Conservation (phyloP, 2,113 vertebrate species). For the Thamnaconus septentrionalis region DNA sequence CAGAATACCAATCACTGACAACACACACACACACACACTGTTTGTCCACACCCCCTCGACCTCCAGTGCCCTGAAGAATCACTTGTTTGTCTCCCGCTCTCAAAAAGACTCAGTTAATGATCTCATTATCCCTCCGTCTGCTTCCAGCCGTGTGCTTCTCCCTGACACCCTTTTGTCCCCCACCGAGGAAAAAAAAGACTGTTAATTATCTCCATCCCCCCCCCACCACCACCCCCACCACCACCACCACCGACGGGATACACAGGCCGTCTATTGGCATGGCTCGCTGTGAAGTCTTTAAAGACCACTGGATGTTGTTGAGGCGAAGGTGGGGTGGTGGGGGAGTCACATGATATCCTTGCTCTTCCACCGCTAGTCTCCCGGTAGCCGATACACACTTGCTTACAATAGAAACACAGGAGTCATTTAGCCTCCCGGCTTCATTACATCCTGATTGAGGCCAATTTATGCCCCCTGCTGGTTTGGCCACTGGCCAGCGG, state of each 20-base stretch:
- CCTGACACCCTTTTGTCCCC: conserved; percentile 20
- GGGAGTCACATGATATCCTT: conserved; percentile 49
- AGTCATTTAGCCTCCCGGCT: conserved; percentile 49
- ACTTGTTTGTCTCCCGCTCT: conserved; percentile 61
- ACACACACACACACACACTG: conserved; percentile 30
- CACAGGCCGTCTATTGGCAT: conserved; percentile 63
- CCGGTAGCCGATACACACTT: conserved; percentile 50
- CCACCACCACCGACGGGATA: conserved; percentile 47
- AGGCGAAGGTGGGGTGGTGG: background rate
- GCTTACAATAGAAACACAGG: conserved; percentile 56
- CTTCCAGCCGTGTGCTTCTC: conserved; percentile 10
- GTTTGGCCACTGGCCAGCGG: conserved; percentile 31
- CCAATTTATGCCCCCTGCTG: conserved; percentile 18
- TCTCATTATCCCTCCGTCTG: conserved; percentile 31
- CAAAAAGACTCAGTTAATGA: conserved; percentile 61
- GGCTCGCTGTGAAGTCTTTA: conserved; percentile 62
- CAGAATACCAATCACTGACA: conserved; percentile 35
- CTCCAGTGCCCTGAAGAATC: conserved; percentile 56
- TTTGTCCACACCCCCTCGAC: conserved; percentile 51
- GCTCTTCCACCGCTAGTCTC: conserved; percentile 47
- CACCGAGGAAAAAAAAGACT: conserved; percentile 35
- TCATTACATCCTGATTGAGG: conserved; percentile 48
- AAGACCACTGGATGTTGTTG: conserved; percentile 50
- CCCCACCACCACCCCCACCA: conserved; percentile 21
- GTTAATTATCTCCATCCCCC: conserved; percentile 48